Evolutionary conservation across 2,797 vertebrate genomes (phyloP).

Genomic region (Gallinago nigripennis): DNA sequence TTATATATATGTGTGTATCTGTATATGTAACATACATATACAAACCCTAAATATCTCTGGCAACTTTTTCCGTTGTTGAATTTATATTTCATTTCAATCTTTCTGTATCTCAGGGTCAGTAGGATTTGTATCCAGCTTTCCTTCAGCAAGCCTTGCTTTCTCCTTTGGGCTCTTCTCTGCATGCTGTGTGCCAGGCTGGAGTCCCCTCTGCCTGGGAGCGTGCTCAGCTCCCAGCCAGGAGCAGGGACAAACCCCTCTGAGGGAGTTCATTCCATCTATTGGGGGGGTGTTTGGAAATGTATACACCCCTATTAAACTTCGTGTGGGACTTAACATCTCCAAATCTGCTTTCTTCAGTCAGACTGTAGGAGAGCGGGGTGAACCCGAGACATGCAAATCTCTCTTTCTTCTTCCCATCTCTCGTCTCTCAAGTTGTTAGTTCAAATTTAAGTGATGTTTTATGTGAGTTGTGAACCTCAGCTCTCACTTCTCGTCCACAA

Average conservation of each 20-base stretch:
- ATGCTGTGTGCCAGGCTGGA: accelerated
- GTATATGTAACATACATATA: neutral
- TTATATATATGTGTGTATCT: neutral
- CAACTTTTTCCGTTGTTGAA: neutral
- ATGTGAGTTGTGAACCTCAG: neutral
- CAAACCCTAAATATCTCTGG: constrained; percentile 22
- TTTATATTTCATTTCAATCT: constrained; percentile 7
- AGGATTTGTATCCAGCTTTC: neutral
- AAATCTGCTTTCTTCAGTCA: neutral
- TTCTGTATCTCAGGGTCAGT: neutral
- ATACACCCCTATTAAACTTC: neutral
- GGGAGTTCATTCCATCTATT: neutral
- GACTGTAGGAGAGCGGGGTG: neutral
- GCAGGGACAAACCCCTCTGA: neutral
- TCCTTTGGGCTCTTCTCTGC: neutral
- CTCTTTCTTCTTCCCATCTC: neutral
- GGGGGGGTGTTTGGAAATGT: neutral
- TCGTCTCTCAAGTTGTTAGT: neutral
- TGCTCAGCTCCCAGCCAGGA: accelerated
- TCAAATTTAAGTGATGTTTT: neutral
- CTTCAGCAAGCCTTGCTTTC: neutral
- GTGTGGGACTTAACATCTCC: neutral
- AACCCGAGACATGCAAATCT: neutral
- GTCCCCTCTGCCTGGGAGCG: neutral
- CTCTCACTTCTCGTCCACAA: neutral